These are phyloP conservation scores for Ostrea edulis DNA, from an alignment of 1,140 invertebrate species.

Conservation along the genomic window DNA sequence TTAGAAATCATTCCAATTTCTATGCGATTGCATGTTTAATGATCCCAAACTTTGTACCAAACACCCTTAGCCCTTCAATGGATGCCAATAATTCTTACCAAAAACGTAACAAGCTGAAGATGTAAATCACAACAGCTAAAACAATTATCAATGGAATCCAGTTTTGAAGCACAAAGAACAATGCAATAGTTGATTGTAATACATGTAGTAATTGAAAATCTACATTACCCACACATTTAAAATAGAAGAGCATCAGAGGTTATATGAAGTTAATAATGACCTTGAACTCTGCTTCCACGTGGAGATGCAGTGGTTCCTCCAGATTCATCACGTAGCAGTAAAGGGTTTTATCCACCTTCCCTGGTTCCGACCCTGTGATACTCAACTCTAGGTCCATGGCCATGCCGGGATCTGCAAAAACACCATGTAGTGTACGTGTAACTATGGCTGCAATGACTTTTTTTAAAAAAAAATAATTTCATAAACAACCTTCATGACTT, in stretches of 20 bases:
- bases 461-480: too few species aligned
- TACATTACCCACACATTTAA: not conserved
- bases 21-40: too few species aligned
- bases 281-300: constrained; percentile 77
- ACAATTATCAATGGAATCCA: too few species aligned
- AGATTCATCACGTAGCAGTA: constrained; percentile 76
- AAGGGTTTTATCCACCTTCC: constrained; percentile 73
- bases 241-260: not conserved
- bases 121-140: not conserved
- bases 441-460: too few species aligned
- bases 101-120: not conserved
- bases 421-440: not conserved
- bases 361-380: constrained; percentile 74
- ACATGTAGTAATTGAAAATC: too few species aligned
- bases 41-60: too few species aligned
- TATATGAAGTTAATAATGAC: constrained; percentile 57
- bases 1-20: not conserved
- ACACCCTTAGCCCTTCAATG: not conserved
- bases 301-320: constrained; percentile 75
- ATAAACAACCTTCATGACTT: too few species aligned
- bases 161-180: too few species aligned
- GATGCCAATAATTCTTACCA: not conserved
- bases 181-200: too few species aligned
- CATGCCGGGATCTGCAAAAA: constrained; percentile 70
- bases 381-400: constrained; percentile 76